A percentile compares a stretch with the other conserved stretches of the same genome.
These are phyloP conservation scores for Ciconia maguari DNA, from an alignment of 2,113 vertebrate species.

Conservation along the genomic window DNA sequence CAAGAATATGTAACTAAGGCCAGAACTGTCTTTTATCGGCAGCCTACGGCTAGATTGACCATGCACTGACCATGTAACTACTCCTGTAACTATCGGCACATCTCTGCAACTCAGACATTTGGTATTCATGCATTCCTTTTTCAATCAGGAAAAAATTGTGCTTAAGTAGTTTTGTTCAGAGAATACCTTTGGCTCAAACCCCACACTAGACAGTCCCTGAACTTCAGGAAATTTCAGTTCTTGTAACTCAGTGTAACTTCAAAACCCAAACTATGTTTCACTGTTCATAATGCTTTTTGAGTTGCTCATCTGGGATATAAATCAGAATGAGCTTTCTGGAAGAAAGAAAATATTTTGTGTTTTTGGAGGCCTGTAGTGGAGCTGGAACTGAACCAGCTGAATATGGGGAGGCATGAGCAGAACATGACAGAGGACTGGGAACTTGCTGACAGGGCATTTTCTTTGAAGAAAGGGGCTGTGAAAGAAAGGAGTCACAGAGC, in stretches of 20 bases:
- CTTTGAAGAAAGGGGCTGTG: not conserved
- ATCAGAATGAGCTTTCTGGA: conserved; percentile 26
- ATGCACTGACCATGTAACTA: not conserved
- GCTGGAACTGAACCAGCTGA: conserved; percentile 39
- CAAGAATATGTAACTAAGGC: not conserved
- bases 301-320: conserved; percentile 29
- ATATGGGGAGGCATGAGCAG: not conserved
- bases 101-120: not conserved
- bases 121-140: not conserved
- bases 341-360: conserved; percentile 45
- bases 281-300: not conserved
- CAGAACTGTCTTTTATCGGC: not conserved
- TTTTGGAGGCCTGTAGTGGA: conserved; percentile 31
- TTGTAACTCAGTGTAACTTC: not conserved
- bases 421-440: not conserved
- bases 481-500: conserved; percentile 11
- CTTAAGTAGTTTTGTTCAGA: not conserved
- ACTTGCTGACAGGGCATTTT: conserved; percentile 21
- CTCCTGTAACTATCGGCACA: not conserved
- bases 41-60: not conserved
- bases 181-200: not conserved
- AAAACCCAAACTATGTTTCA: not conserved
- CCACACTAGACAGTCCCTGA: not conserved
- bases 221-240: not conserved
- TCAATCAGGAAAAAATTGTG: not conserved